These are phyloP conservation scores for Rhinoderma darwinii DNA, from an alignment of 2,113 vertebrate species.

Conservation along the genomic window DNA sequence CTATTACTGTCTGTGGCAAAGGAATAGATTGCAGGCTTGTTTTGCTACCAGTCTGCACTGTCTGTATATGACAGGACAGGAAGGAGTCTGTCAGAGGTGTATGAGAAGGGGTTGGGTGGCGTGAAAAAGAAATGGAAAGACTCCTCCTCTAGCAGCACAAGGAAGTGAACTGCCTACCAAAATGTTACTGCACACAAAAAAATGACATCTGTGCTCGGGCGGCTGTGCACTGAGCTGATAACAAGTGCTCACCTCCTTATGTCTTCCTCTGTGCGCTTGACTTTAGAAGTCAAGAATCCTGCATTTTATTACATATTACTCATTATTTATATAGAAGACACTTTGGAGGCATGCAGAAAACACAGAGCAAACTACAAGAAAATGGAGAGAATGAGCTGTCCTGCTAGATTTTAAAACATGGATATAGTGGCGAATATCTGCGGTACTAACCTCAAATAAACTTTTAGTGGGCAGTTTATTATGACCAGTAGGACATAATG, in stretches of 20 bases:
- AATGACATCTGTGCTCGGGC: neutral
- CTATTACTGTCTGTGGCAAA: neutral
- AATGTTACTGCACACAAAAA: neutral
- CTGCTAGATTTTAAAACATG: too few species aligned
- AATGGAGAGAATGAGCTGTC: too few species aligned
- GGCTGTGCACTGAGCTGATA: neutral
- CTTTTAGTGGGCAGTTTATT: too few species aligned
- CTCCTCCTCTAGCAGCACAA: slow-evolving; percentile 9
- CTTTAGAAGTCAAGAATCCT: neutral
- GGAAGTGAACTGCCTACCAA: slow-evolving; percentile 26
- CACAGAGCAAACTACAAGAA: too few species aligned
- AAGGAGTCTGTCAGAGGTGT: slow-evolving; percentile 22
- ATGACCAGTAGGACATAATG: too few species aligned
- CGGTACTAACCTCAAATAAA: too few species aligned
- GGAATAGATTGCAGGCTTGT: neutral
- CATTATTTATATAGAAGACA: neutral
- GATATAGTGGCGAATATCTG: too few species aligned
- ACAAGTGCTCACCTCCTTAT: neutral
- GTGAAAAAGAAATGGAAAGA: neutral
- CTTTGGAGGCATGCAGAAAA: too few species aligned
- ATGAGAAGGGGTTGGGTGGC: slow-evolving; percentile 25
- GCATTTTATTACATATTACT: neutral
- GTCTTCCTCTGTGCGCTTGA: neutral
- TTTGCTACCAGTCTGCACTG: neutral
- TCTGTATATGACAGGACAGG: slow-evolving; percentile 23